Base-by-base conservation (phyloP, 2,113 vertebrate genomes). In the Chlorodrepanis virens region DNA sequence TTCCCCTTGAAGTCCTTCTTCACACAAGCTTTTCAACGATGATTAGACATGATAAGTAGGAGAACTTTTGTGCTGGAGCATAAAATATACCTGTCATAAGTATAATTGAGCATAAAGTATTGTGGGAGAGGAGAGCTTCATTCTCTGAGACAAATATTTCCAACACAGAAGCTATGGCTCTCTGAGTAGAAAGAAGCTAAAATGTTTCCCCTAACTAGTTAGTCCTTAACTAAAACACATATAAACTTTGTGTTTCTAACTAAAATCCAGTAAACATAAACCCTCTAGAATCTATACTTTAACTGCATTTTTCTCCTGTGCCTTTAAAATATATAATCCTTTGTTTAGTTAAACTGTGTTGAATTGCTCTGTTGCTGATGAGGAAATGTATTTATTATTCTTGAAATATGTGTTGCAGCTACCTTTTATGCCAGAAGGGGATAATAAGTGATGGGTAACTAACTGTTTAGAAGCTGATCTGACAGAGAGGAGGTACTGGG, bases 381-480 rank as follows among this genome's bases (percentile, higher is more conserved):
- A 89, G 87, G 77, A 94, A 87, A 82, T 79, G 8, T 87, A 64
- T 90, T 94, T 87, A 75, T 90, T 56, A 64, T 81, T n/a, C 44
- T 87, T 93, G 68, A 97, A 90, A 42, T 71, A 47, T 50, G 29
- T 89, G 60, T 64, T 92, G 70, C 28, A 81, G 47, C 42, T 94
- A 76, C 42, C 56, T 89, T 81, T 75, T 28, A 67, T 84, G 68
- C 14, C 83, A 89, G 76, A 87, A 83, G 35, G 57, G n/a, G 54
- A 61, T 74, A 83, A 61, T 80, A 83, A 90, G 71, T 90, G 94
- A 88, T 85, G 89, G 68, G 53, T 86, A 93, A 67, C 50, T 93
- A 92, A 81, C 67, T 92, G 64, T 81, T 89, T 77, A 33, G 80
- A 63, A 64, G 64, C 39, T 92, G 45, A 74, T 83, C 47, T 91